These are phyloP conservation scores for Datnioides undecimradiatus DNA, from an alignment of 2,113 vertebrate genomes.

Conservation along the genomic window DNA sequence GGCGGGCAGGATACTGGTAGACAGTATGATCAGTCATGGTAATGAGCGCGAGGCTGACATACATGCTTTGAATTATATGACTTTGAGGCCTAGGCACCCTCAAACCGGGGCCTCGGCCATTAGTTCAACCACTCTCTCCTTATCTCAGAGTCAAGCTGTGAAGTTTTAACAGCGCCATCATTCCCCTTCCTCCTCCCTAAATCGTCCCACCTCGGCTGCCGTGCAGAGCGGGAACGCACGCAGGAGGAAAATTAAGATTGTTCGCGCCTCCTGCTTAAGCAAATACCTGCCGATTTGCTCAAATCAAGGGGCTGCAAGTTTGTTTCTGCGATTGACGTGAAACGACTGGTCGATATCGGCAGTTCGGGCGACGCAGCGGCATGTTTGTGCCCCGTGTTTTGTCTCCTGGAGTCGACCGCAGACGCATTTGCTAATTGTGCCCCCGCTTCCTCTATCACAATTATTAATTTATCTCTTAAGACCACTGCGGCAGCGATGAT, in stretches of 20 bases:
- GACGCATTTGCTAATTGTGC: conserved; percentile 75
- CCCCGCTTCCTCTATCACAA: conserved; percentile 69
- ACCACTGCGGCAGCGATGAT: conserved; percentile 80
- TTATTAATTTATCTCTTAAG: conserved; percentile 84
- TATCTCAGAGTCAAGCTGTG: conserved; percentile 79
- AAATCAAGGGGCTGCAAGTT: conserved; percentile 5
- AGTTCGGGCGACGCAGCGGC: conserved; percentile 8
- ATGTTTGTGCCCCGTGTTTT: conserved; percentile 56
- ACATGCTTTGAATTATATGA: conserved; percentile 78
- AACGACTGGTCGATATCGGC: conserved; percentile 2
- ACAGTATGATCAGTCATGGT: conserved; percentile 86
- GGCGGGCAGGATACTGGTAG: conserved; percentile 84
- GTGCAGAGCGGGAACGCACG: conserved; percentile 6
- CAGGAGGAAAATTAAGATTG: conserved; percentile 33
- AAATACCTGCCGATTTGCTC: neutral
- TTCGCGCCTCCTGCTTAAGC: conserved; percentile 29
- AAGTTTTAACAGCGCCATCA: conserved; percentile 77
- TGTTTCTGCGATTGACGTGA: conserved; percentile 2
- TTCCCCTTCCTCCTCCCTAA: conserved; percentile 44
- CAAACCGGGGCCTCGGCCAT: conserved; percentile 67
- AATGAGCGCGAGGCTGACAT: conserved; percentile 83
- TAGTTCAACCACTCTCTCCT: conserved; percentile 74
- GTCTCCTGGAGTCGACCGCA: conserved; percentile 62
- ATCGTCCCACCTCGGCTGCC: conserved; percentile 48
- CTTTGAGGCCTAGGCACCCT: conserved; percentile 71